Percentiles rank a stretch among this genome's conserved stretches.
These are phyloP conservation scores for Panthera leo DNA, from an alignment of 2,113 vertebrate species.

Conservation along the genomic window DNA sequence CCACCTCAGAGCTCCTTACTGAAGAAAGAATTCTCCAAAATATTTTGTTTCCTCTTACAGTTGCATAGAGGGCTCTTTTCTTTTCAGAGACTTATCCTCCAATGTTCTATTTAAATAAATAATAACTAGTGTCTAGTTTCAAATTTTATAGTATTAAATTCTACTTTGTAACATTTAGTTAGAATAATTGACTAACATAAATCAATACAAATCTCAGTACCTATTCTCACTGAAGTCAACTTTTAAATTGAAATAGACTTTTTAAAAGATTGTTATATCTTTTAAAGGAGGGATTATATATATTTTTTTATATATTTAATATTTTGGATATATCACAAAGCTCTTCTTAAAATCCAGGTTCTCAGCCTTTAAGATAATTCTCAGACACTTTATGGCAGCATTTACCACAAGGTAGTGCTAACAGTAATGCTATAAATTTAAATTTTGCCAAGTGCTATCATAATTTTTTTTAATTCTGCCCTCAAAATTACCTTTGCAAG, in stretches of 20 bases:
- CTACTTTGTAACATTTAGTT: slow-evolving; percentile 50
- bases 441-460: not conserved
- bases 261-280: not conserved
- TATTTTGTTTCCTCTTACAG: not conserved
- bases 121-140: not conserved
- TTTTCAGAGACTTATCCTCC: not conserved
- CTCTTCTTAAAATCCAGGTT: not conserved
- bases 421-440: not conserved
- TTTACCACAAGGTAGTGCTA: not conserved
- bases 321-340: not conserved
- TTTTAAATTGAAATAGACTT: slow-evolving; percentile 19
- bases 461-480: not conserved
- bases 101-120: slow-evolving; percentile 41
- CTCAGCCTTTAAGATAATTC: not conserved
- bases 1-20: not conserved
- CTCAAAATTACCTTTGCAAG: not conserved
- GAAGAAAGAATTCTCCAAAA: not conserved
- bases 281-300: not conserved
- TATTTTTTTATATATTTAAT: not conserved
- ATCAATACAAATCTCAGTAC: slow-evolving; percentile 10
- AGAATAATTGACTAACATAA: slow-evolving; percentile 20
- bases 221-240: not conserved
- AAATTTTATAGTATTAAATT: slow-evolving; percentile 33
- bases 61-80: slow-evolving; percentile 2
- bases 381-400: not conserved